Base-by-base conservation (phyloP, 2,888 invertebrate species). In the Tetheella fluctuosa region DNA sequence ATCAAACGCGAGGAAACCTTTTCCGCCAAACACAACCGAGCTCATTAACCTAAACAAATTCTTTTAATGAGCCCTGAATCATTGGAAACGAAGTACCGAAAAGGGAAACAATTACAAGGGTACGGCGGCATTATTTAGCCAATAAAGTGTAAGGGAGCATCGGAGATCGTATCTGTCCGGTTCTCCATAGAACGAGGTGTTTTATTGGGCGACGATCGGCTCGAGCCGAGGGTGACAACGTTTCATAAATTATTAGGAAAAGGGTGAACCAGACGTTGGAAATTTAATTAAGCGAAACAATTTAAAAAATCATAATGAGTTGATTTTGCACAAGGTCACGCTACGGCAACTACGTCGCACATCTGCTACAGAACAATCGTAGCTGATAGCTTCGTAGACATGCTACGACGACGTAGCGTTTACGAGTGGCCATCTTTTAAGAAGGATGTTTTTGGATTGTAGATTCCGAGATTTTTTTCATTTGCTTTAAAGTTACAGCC, bases 151-250 rank as follows among this genome's bases (percentile, higher is more conserved):
- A 76, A 71, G 73, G 73, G 69, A 67, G 63, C 71, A 64, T 63
- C 73, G 71, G 70, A 79, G 83, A 83, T 84, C 74, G 74, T 82
- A 84, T 84, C 84, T 75, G 68, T 62, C 66, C 58, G 71, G 76
- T 81, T 81, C 76, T 79, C 77, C 76, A 81, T 83, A 81, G 76
- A 79, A 83, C 66, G 83, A 80, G 81, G 81, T 84, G 83, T 83
- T 85, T 85, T 85, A 86, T 86, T 77, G 80, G 73, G 74, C 77
- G 74, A 74, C 73, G 74, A 80, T 80, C 76, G 74, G 69, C 69
- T 69, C 67, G 69, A 71, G 66, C 68, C 66, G 62, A 66, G 74
- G 76, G 73, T 76, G 73, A 70, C 73, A 67, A 62, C 61, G 63
- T 60, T 54, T 67, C 70, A 71, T 61, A 69, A 67, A 67, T 59